phyloP scores from a whole-genome alignment of 2,888 invertebrate species.

The Dolichomitus sp. region DNA sequence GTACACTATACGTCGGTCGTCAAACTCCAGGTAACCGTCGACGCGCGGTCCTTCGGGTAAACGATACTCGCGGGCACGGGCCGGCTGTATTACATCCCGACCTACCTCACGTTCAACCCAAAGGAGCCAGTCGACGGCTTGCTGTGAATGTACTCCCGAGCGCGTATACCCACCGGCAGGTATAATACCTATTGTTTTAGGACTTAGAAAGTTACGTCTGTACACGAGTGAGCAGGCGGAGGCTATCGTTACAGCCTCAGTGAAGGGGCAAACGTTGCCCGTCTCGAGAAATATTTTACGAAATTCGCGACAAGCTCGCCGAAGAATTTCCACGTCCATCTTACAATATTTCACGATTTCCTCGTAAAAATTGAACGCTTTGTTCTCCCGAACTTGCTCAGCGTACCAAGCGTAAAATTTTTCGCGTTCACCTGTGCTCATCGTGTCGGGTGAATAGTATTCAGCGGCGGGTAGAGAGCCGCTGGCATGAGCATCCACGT shows the following conservation, averaged over 20 bases:
- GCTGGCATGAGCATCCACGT: conserved; percentile 65
- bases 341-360: conserved; percentile 73
- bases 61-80: conserved; percentile 11
- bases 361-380: conserved; percentile 72
- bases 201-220: background rate
- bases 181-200: too few species aligned
- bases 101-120: too few species aligned
- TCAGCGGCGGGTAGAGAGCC: conserved; percentile 65
- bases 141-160: too few species aligned
- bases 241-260: background rate
- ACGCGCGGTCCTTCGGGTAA: conserved; percentile 22
- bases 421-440: too few species aligned
- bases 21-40: conserved; percentile 29
- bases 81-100: background rate
- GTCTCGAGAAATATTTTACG: background rate
- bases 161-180: too few species aligned
- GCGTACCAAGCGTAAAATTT: too few species aligned
- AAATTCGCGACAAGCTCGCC: conserved; percentile 56
- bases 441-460: conserved; percentile 64
- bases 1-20: conserved; percentile 8
- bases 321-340: conserved; percentile 73
- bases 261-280: background rate
- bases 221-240: background rate
- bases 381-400: background rate
- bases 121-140: too few species aligned